phyloP scores from a whole-genome alignment of 2,888 invertebrate species.

The Dynastes maya region DNA sequence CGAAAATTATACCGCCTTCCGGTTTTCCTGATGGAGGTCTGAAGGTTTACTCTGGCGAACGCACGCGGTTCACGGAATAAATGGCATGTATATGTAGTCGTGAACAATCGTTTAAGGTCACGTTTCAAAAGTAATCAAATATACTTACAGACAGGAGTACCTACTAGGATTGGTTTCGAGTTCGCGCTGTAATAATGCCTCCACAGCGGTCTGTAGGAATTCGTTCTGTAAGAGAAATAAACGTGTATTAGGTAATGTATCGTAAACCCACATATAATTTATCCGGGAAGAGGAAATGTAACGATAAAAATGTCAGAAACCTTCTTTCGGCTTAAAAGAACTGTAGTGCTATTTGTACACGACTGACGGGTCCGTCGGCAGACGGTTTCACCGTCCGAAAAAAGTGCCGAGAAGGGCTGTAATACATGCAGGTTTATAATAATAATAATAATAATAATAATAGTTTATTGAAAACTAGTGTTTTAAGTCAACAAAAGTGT shows the following conservation, averaged over 20 bases:
- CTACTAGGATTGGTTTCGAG: slow-evolving; percentile 71
- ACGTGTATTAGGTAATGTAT: slow-evolving; percentile 15
- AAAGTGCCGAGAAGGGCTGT: too few relatives aligned
- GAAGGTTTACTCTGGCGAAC: not conserved
- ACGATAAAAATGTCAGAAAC: too few relatives aligned
- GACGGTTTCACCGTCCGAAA: too few relatives aligned
- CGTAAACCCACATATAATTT: not conserved
- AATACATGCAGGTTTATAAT: too few relatives aligned
- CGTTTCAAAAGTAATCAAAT: slow-evolving; percentile 29
- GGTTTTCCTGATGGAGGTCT: slow-evolving; percentile 3
- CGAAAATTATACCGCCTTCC: not conserved
- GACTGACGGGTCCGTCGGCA: too few relatives aligned
- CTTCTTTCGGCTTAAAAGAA: too few relatives aligned
- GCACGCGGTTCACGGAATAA: not conserved
- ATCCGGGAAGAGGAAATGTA: not conserved
- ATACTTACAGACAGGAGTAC: slow-evolving; percentile 77
- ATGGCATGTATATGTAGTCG: not conserved
- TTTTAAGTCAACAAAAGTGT: too few relatives aligned
- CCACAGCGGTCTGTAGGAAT: slow-evolving; percentile 77
- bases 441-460: too few relatives aligned
- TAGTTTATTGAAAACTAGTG: too few relatives aligned
- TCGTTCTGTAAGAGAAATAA: slow-evolving; percentile 66
- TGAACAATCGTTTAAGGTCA: slow-evolving; percentile 10
- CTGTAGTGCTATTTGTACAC: too few relatives aligned
- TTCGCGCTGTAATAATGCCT: slow-evolving; percentile 78